A percentile compares a stretch with the other conserved stretches of the same genome.
These are phyloP conservation scores for Sphaerophoria taeniata DNA, from an alignment of 2,888 invertebrate species.

Conservation along the genomic window DNA sequence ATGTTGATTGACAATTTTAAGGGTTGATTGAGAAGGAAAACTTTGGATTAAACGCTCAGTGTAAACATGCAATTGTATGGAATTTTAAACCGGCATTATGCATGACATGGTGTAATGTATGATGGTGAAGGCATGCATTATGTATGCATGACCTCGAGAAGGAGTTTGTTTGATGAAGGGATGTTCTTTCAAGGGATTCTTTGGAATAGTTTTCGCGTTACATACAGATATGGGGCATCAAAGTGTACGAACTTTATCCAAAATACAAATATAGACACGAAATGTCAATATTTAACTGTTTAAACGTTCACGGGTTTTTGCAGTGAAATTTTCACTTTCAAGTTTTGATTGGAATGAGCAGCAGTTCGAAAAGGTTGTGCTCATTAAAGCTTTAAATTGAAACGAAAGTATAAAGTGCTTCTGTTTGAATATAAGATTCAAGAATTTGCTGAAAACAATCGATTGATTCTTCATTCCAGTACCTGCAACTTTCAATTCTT, in stretches of 20 bases:
- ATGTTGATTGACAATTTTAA: slow-evolving; percentile 47
- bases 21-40: slow-evolving; percentile 33
- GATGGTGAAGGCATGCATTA: background rate
- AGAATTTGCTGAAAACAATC: no score
- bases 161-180: background rate
- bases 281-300: slow-evolving; percentile 19
- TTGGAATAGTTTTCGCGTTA: slow-evolving; percentile 22
- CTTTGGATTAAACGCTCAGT: slow-evolving; percentile 27
- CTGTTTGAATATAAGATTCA: no score
- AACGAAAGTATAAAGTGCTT: no score
- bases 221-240: background rate
- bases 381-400: no score
- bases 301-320: slow-evolving; percentile 4
- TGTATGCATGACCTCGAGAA: no score
- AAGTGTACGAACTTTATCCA: no score
- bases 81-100: slow-evolving; percentile 17
- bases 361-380: no score
- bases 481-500: no score
- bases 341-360: background rate
- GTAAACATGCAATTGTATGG: slow-evolving; percentile 20
- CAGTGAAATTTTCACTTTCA: background rate
- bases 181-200: slow-evolving; percentile 22
- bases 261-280: no score
- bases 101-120: background rate
- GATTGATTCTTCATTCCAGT: no score